Evolutionary conservation across 2,113 vertebrate species (phyloP), one percentile per base, ranked within the genome.

Genomic region (Oncorhynchus gorbuscha): DNA sequence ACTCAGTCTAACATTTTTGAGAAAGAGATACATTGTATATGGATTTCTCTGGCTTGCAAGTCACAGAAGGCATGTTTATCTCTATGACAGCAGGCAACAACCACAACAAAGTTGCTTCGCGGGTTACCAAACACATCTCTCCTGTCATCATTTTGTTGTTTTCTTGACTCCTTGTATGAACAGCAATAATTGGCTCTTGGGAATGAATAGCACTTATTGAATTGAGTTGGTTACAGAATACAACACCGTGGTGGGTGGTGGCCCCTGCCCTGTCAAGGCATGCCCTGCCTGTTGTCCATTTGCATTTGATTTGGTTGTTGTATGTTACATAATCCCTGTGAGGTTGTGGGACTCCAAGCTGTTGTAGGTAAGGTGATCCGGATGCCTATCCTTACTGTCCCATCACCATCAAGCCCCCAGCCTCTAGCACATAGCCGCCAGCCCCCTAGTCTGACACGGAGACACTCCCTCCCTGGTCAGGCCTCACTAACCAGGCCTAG

Each of bases 281-380:
- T 73, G 79, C 13, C 76, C 72, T 81, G 72, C 26, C 59, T 69
- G 39, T 59, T 13, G 65, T 32, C 35, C 24, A 55, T 77, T 66
- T 69, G 49, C 64, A 75, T 75, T 78, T 69, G 51, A 72, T 62
- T 49, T 32, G 39, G 9, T 12, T 0, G 9, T 69, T 13, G n/a
- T 71, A n/a, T 70, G 70, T 75, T 73, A 72, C 68, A 78, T 59
- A 72, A 76, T 32, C 65, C 79, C 26, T 79, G 48, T 4, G 24
- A 49, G 24, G 76, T 51, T 22, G 55, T 75, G 30, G 78, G 76
- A 79, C 65, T 76, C 69, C 75, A 76, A 76, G 76, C 72, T 68
- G 18, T 64, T 3, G 6, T 59, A 35, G 24, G 81, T 85, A 84
- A 88, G 30, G 32, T 26, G 82, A 89, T 83, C 82, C 51, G 16